phyloP scores from a whole-genome alignment of 2,797 vertebrate genomes.

The Astyanax mexicanus region DNA sequence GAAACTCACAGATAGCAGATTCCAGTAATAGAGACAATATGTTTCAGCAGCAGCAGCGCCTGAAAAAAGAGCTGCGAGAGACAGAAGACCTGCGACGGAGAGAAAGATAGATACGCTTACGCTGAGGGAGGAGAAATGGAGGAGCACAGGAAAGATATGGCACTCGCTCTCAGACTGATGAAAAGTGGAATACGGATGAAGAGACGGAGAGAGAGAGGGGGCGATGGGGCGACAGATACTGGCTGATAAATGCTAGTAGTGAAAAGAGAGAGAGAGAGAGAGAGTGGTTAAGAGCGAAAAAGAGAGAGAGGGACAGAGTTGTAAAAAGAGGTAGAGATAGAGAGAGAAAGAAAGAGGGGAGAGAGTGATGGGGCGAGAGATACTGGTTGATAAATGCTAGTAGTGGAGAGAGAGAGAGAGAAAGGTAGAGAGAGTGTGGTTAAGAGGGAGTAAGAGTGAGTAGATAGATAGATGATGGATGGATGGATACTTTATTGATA shows the following conservation, averaged over 20 bases:
- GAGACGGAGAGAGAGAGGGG: slow-evolving; percentile 22
- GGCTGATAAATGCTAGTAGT: slow-evolving; percentile 3
- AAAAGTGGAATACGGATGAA: slow-evolving; percentile 6
- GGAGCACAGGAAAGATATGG: slow-evolving; percentile 11
- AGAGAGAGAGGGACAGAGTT: too few species aligned
- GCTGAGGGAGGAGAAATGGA: background rate
- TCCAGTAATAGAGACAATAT: slow-evolving; percentile 53
- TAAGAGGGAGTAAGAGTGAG: too few species aligned
- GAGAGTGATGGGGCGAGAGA: slow-evolving; percentile 18
- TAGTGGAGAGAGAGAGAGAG: slow-evolving; percentile 32
- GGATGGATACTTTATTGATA: too few species aligned
- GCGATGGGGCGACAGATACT: slow-evolving; percentile 9
- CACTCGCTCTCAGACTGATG: background rate
- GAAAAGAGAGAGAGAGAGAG: slow-evolving; percentile 32
- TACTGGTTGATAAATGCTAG: background rate
- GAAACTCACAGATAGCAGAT: slow-evolving; percentile 48
- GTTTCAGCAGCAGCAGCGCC: slow-evolving; percentile 28
- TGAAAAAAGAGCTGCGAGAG: background rate
- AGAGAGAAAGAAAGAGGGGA: slow-evolving; percentile 21
- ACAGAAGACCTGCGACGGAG: background rate
- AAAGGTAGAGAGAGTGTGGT: too few species aligned
- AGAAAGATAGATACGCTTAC: slow-evolving; percentile 54
- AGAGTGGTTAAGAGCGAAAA: background rate
- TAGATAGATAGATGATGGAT: too few species aligned
- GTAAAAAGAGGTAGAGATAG: too few species aligned